Evolutionary conservation across 2,113 vertebrate species (phyloP).

Genomic region (Elaphurus davidianus): DNA sequence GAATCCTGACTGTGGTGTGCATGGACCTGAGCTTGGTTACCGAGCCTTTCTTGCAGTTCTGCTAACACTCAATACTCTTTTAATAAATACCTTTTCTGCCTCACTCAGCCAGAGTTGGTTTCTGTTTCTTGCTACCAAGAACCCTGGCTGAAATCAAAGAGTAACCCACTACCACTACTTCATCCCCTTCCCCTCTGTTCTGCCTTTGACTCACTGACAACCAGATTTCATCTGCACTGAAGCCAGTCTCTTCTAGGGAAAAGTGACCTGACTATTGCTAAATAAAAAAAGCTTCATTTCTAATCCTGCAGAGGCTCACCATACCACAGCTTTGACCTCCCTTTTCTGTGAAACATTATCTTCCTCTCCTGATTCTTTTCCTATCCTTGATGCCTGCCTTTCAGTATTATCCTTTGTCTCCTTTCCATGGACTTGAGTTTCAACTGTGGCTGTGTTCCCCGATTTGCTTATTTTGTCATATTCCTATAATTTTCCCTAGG

Average conservation of each 20-base stretch:
- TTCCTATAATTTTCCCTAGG: neutral
- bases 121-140: conserved; percentile 4
- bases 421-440: neutral
- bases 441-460: neutral
- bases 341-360: neutral
- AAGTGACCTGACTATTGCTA: neutral
- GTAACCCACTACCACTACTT: neutral
- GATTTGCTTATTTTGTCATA: neutral
- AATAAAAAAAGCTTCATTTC: neutral
- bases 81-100: neutral
- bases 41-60: neutral
- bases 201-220: neutral
- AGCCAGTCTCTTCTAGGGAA: neutral
- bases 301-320: neutral
- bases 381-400: neutral
- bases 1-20: neutral
- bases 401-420: neutral
- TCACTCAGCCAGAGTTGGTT: neutral
- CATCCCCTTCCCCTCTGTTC: neutral
- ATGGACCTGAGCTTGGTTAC: neutral
- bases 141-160: conserved; percentile 6
- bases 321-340: neutral
- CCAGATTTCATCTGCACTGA: neutral
- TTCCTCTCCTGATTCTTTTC: neutral
- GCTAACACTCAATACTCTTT: neutral